A percentile compares a stretch with the other conserved stretches of the same genome.
Conservation (phyloP, 2,113 vertebrate species). For the Copsychus sechellarum region DNA sequence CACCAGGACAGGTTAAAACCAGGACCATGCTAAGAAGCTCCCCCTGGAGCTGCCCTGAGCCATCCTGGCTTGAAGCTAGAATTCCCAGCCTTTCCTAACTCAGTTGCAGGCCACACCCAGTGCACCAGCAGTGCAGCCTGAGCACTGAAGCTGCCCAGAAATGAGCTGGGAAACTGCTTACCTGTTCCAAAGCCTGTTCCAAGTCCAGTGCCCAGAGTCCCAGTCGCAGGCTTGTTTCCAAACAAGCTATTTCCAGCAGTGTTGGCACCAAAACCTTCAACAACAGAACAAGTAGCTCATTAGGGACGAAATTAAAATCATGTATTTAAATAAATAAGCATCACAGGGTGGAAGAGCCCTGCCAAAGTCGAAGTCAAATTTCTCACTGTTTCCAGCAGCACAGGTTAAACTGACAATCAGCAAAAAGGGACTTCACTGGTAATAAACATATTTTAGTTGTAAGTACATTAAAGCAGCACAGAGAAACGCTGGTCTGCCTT, state of each 20-base stretch:
- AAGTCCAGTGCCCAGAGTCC: conserved; percentile 85
- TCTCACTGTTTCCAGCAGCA: background rate
- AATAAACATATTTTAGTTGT: background rate
- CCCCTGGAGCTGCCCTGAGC: background rate
- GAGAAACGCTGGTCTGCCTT: background rate
- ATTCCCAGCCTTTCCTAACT: background rate
- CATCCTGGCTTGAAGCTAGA: background rate
- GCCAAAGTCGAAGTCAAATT: no score
- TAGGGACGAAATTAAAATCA: background rate
- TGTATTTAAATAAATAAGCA: background rate
- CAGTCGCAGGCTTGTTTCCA: conserved; percentile 86
- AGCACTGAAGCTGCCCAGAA: background rate
- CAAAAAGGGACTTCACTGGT: background rate
- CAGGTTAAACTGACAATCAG: background rate
- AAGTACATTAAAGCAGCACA: background rate
- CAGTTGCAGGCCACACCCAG: background rate
- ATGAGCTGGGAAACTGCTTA: conserved; percentile 39
- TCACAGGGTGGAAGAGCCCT: background rate
- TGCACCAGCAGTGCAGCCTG: background rate
- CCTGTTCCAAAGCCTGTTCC: conserved; percentile 89
- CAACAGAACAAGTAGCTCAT: background rate
- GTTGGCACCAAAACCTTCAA: conserved; percentile 85
- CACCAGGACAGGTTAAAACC: no score
- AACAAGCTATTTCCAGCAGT: conserved; percentile 84
- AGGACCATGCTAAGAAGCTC: background rate